Percentiles rank a stretch among this genome's conserved stretches.
Conservation (phyloP, 23 tunicate species). For the Trididemnum clinides region DNA sequence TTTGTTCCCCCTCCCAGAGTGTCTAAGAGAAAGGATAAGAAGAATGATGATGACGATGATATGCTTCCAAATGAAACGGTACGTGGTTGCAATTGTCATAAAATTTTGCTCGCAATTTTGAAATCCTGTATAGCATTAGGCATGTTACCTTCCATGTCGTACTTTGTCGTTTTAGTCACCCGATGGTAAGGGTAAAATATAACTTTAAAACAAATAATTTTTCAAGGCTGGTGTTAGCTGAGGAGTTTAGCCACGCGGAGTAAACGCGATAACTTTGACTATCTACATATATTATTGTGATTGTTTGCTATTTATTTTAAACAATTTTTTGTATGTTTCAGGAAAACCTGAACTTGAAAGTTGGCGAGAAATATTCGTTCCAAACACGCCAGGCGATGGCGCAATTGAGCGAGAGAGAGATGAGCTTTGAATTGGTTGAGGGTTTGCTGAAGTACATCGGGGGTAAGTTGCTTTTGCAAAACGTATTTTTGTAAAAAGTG, state of each 20-base stretch:
- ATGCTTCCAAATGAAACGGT: slow-evolving; percentile 59
- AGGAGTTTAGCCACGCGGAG: too few relatives aligned
- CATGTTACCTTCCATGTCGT: too few relatives aligned
- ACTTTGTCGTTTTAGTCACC: too few relatives aligned
- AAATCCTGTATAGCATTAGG: too few relatives aligned
- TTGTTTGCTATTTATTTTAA: too few relatives aligned
- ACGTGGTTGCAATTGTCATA: not conserved
- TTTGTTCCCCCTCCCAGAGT: slow-evolving; percentile 69
- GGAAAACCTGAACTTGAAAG: slow-evolving; percentile 76
- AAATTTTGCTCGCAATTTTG: not conserved
- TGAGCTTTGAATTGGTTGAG: slow-evolving; percentile 81
- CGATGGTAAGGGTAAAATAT: too few relatives aligned
- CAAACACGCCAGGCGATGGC: slow-evolving; percentile 83
- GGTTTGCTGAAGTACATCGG: slow-evolving; percentile 74
- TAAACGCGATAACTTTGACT: too few relatives aligned
- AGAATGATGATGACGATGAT: slow-evolving; percentile 62
- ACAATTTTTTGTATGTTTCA: not conserved
- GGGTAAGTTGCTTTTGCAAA: too few relatives aligned
- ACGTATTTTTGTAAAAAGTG: too few relatives aligned
- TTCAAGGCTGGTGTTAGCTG: too few relatives aligned
- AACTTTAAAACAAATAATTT: too few relatives aligned
- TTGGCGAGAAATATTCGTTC: slow-evolving; percentile 55
- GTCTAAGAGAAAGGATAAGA: slow-evolving; percentile 48
- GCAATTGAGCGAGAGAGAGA: slow-evolving; percentile 72
- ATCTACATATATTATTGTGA: too few relatives aligned